Base-by-base conservation (phyloP, 2,797 vertebrate species). In the Agapornis canus region DNA sequence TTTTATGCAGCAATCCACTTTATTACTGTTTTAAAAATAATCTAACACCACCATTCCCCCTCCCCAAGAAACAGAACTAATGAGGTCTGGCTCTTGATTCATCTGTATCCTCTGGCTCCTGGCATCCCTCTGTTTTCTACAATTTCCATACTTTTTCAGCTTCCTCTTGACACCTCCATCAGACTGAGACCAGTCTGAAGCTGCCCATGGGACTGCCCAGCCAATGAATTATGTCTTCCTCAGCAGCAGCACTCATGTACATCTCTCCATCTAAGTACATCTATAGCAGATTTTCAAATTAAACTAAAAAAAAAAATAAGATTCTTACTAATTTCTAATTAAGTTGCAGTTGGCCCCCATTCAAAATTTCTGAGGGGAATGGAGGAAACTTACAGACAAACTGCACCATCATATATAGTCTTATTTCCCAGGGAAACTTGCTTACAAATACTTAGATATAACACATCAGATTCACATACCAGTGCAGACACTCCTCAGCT, bases 161-260 rank as follows among this genome's bases (percentile, higher is more conserved):
- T 75, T 11, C 26, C 4, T 26, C 13, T 18, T 45, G 18, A 23
- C 11, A 57, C 6, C 71, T 70, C 10, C 4, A 77, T 18, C 2
- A 3, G 32, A 37, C 27, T 37, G n/a, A 72, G n/a, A 59, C 4
- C 18, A 47, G 26, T 32, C n/a, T 66, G 20, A 66, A 83, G 73
- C 19, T 66, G 12, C 48, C 35, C 0, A 0, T 13, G 21, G 3
- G 4, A 42, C 18, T 73, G 20, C 25, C 8, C 54, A 82, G 14
- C 10, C 12, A 51, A 11, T 25, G 39, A 82, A n/a, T 43, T 43
- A 5, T 39, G 27, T 35, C 37, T 51, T 60, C 29, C 56, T 82
- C n/a, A 65, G 27, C 10, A 10, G 26, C 12, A 68, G n/a, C 35
- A 64, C 19, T 43, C 35, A 31, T 2, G 6, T 16, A 31, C 13